phyloP scores from a whole-genome alignment of 2,888 invertebrate species.

The Oxytorus armatus region DNA sequence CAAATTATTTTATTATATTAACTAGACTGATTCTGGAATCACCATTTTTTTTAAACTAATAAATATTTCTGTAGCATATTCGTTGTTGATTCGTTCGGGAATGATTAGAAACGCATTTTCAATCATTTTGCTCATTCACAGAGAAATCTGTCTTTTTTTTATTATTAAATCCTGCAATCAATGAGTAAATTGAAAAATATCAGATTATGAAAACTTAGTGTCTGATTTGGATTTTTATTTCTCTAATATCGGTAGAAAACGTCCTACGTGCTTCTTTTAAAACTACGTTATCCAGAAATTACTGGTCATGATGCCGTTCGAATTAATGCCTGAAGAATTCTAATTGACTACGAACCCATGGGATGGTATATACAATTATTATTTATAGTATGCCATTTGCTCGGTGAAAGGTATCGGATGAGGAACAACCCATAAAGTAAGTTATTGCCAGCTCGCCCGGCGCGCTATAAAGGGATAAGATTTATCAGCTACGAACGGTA shows the following conservation, averaged over 20 bases:
- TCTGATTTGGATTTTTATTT: not conserved
- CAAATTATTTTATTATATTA: no score
- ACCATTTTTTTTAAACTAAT: no score
- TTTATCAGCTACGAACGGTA: conserved; percentile 80
- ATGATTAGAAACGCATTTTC: no score
- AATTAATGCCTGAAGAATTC: conserved; percentile 41
- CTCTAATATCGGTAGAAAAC: not conserved
- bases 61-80: no score
- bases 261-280: not conserved
- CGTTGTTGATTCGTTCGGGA: no score
- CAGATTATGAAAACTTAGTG: no score
- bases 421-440: conserved; percentile 78
- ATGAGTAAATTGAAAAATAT: no score
- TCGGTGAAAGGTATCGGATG: conserved; percentile 72
- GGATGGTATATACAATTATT: conserved; percentile 68
- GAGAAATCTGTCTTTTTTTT: no score
- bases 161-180: no score
- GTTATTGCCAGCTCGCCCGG: conserved; percentile 75
- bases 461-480: conserved; percentile 81
- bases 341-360: conserved; percentile 60
- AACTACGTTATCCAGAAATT: not conserved
- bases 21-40: no score
- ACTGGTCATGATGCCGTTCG: not conserved
- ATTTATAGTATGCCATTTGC: conserved; percentile 78
- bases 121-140: no score